Evolutionary conservation across 2,888 invertebrate species (phyloP).

Genomic region (Nomada fucata): DNA sequence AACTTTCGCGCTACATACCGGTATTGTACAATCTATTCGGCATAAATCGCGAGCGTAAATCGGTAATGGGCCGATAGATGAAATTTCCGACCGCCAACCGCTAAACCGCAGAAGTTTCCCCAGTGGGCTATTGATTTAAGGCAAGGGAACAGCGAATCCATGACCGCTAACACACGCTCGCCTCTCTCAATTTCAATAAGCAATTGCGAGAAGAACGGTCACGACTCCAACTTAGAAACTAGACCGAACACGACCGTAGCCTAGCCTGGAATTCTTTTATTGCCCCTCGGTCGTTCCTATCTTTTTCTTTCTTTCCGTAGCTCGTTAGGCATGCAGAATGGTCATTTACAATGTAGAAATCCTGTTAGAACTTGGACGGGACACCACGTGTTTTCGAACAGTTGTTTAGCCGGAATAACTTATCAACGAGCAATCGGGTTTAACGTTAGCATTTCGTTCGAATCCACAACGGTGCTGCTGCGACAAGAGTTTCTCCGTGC

Average conservation of each 20-base stretch:
- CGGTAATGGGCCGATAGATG: conserved; percentile 45
- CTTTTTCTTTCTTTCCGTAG: not conserved
- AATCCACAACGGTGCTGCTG: not conserved
- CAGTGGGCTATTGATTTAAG: conserved; percentile 53
- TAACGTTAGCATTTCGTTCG: not conserved
- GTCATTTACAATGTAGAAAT: conserved; percentile 55
- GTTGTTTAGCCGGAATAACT: not conserved
- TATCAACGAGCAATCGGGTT: not conserved
- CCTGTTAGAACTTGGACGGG: conserved; percentile 1
- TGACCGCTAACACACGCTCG: conserved; percentile 46
- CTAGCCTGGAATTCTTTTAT: conserved; percentile 17
- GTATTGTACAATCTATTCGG: conserved; percentile 43
- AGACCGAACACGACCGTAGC: conserved; percentile 34
- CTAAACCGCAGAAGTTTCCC: conserved; percentile 44
- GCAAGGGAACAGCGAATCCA: conserved; percentile 51
- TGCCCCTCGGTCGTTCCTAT: not conserved
- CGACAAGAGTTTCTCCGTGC: not conserved
- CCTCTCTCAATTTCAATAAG: conserved; percentile 62
- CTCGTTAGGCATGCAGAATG: conserved; percentile 37
- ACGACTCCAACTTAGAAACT: conserved; percentile 54
- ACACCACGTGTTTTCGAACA: conserved; percentile 13
- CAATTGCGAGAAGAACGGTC: conserved; percentile 54
- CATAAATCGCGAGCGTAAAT: conserved; percentile 31
- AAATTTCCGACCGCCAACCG: conserved; percentile 35
- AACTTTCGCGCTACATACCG: conserved; percentile 36